Base-by-base conservation (phyloP, 2,797 vertebrate genomes). In the Neomorphus geoffroyi region DNA sequence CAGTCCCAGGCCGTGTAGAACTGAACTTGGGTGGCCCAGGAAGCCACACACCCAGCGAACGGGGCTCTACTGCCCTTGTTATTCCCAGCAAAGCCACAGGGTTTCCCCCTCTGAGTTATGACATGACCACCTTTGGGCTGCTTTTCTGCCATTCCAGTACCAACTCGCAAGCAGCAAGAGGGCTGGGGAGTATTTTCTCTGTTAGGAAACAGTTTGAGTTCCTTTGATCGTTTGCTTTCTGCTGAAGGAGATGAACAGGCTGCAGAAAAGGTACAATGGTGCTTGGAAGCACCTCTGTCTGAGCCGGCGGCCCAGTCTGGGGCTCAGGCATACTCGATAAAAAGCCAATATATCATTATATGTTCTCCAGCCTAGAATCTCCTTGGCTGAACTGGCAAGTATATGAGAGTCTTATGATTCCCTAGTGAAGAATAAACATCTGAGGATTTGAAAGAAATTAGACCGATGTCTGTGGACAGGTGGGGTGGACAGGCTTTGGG, bases 141-240 rank as follows among this genome's bases (percentile, higher is more conserved):
- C 18, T 41, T 86, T 61, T 22, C 50, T 65, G 61, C 28, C 26
- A 41, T 73, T 60, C 80, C 90, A 80, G 61, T 81, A 90, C 16
- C 60, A 83, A 75, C 80, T 82, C 28, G 7, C 24, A 94, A 71
- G 66, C 61, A 41, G 53, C 60, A 94, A 46, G 23, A 90, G 75
- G 57, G 22, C 30, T 85, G 67, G 72, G 66, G 1, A 1, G 2
- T 27, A 26, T 65, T 81, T 90, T 90, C 89, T 61, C 18, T 83
- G 57, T 94, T 78, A 88, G 88, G 92, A 97, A 95, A 71, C 88
- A 90, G 54, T 82, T 75, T 82, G 85, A 80, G 35, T 43, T 87
- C 79, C 85, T 79, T 66, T 15, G 22, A 69, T 62, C 70, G 75
- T 84, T 81, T 80, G 26, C 95, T 95, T 93, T 94, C 84, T 85